Evolutionary conservation across 2,888 invertebrate species (phyloP), one percentile per base, ranked within the genome.

Genomic region (Mesorhabditis belari): DNA sequence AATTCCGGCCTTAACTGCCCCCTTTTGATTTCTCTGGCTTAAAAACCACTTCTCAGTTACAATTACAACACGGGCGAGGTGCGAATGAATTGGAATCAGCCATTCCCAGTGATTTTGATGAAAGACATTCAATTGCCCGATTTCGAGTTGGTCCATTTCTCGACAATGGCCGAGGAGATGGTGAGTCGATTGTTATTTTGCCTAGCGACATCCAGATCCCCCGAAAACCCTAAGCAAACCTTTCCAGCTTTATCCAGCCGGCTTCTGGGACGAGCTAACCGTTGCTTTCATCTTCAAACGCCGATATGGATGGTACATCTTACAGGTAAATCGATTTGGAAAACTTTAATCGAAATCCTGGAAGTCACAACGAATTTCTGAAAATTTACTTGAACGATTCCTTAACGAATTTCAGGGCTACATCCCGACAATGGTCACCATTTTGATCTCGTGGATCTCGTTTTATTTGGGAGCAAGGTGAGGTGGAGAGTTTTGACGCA

Each of bases 21-120:
- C 50, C n/a, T 50, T 17, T 21, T 21, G 9, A 50, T n/a, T n/a
- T n/a, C n/a, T n/a, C 9, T 4, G 12, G 24, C 9, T 24, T 27
- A 23, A 53, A 53, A 3, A 19, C 3, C 2, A 12, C 25, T 17
- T 49, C 66, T 51, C 62, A 74, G 74, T 5, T 81, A 73, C 69
- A 81, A 81, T 63, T 81, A 81, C 63, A 80, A 81, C 65, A 81
- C 77, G 5, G 79, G 79, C 25, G 80, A 80, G 63, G 80, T 80
- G 21, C 64, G 79, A 19, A 80, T 80, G 80, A 67, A 71, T 35
- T 80, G 80, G 80, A 80, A 77, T 55, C 71, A 74, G 59, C 78
- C 77, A 26, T 73, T 71, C 58, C 78, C 79, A 5, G 73, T 75
- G 26, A 72, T 76, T 63, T 50, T 73, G 28, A 63, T 71, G 44